A percentile compares a stretch with the other conserved stretches of the same genome.
phyloP scores from a whole-genome alignment of 2,888 invertebrate species.

The Abrostola tripartita region DNA sequence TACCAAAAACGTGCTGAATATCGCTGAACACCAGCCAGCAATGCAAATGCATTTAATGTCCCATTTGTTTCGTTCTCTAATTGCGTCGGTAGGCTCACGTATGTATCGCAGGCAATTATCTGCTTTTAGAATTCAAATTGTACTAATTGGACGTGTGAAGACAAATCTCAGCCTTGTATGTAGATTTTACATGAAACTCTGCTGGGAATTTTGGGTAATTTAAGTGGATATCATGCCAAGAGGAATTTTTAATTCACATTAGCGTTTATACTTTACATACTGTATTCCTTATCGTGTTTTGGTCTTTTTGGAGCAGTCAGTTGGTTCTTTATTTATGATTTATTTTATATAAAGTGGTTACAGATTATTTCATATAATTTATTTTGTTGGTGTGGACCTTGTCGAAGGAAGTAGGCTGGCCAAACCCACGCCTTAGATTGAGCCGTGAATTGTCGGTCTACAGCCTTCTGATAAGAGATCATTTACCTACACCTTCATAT shows the following conservation, averaged over 20 bases:
- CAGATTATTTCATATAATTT: too few relatives aligned
- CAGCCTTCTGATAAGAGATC: too few relatives aligned
- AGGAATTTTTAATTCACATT: neutral
- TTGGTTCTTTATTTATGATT: too few relatives aligned
- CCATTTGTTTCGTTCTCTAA: slow-evolving; percentile 30
- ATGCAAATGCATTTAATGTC: slow-evolving; percentile 40
- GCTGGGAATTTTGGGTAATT: neutral
- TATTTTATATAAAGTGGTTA: too few relatives aligned
- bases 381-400: too few relatives aligned
- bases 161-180: neutral
- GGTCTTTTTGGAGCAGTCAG: too few relatives aligned
- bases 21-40: slow-evolving; percentile 13
- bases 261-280: neutral
- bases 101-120: slow-evolving; percentile 24
- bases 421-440: too few relatives aligned
- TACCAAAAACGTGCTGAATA: neutral
- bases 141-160: slow-evolving; percentile 8
- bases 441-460: too few relatives aligned
- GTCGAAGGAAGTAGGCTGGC: too few relatives aligned
- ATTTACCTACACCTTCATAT: too few relatives aligned
- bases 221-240: neutral
- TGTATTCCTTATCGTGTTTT: too few relatives aligned
- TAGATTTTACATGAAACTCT: slow-evolving; percentile 3
- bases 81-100: slow-evolving; percentile 16
- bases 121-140: slow-evolving; percentile 22